A percentile compares a stretch with the other conserved stretches of the same genome.
Evolutionary conservation across 2,888 invertebrate species (phyloP).

Genomic region (Euproctis similis): DNA sequence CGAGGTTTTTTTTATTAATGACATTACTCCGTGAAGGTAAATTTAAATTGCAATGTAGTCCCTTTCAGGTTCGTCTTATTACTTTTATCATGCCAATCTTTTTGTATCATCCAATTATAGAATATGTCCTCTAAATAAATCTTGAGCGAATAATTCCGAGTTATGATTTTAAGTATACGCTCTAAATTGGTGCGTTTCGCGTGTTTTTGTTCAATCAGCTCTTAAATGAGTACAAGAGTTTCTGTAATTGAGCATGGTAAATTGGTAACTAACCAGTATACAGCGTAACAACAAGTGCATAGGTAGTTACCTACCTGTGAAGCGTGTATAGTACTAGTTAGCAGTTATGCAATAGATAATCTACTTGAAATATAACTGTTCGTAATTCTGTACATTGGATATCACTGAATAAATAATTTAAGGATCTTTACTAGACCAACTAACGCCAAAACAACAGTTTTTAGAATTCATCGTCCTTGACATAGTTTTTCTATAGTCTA

Average conservation of each 20-base stretch:
- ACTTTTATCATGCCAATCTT: slow-evolving; percentile 23
- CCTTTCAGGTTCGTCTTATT: slow-evolving; percentile 20
- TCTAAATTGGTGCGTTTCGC: background rate
- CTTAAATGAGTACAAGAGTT: no score
- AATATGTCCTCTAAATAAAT: slow-evolving; percentile 2
- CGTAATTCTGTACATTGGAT: no score
- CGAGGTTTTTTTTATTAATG: slow-evolving; percentile 11
- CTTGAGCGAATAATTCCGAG: background rate
- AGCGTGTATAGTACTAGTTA: slow-evolving; percentile 49
- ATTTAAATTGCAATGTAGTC: slow-evolving; percentile 7
- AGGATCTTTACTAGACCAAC: no score
- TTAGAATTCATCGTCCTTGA: no score
- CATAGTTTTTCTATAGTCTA: no score
- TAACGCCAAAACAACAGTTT: no score
- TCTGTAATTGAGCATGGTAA: slow-evolving; percentile 23
- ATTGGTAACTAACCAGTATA: slow-evolving; percentile 50
- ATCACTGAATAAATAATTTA: no score
- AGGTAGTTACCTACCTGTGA: slow-evolving; percentile 34
- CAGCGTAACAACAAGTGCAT: slow-evolving; percentile 49
- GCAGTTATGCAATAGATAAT: slow-evolving; percentile 62
- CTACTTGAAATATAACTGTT: slow-evolving; percentile 54
- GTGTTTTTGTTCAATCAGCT: no score
- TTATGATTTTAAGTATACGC: background rate
- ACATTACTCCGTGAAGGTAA: slow-evolving; percentile 13
- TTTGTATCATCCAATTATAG: slow-evolving; percentile 6